Evolutionary conservation across 2,113 vertebrate species (phyloP).

Genomic region (Ranitomeya imitator): DNA sequence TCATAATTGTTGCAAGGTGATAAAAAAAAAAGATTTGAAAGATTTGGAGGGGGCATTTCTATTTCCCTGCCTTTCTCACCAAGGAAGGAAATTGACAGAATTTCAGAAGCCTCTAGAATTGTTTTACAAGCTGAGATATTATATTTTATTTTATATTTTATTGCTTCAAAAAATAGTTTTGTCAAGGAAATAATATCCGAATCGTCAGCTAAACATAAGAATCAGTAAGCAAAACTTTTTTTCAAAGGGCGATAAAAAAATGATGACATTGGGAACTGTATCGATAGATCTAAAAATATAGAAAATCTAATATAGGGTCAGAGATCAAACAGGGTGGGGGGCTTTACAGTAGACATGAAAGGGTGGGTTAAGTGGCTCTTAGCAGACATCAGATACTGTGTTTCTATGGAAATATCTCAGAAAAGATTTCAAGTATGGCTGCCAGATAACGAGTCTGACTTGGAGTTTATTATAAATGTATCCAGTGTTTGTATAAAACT

Average conservation of each 20-base stretch:
- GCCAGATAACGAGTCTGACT: constrained; percentile 18
- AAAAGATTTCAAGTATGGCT: constrained; percentile 29
- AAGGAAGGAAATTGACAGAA: too few species aligned
- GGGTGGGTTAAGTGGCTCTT: constrained; percentile 28
- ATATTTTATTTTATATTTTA: too few species aligned
- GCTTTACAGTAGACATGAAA: constrained; percentile 6
- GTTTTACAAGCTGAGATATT: too few species aligned
- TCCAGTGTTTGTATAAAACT: neutral
- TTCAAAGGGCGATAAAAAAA: neutral
- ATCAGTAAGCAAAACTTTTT: neutral
- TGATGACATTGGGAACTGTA: neutral
- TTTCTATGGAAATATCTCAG: constrained; percentile 56
- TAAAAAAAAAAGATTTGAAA: too few species aligned
- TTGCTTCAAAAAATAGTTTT: too few species aligned
- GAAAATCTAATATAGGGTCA: constrained; percentile 4
- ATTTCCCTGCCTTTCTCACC: too few species aligned
- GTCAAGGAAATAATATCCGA: neutral
- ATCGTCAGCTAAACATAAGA: neutral
- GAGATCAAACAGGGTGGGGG: constrained; percentile 22
- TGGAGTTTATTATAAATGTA: constrained; percentile 31
- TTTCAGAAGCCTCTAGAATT: too few species aligned
- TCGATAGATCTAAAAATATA: constrained; percentile 20
- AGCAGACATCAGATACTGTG: constrained; percentile 29
- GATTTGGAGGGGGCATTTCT: too few species aligned
- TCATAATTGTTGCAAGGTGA: too few species aligned